Percentiles rank a stretch among this genome's conserved stretches.
Evolutionary conservation across 2,113 vertebrate species (phyloP).

Genomic region (Sterna hirundo): DNA sequence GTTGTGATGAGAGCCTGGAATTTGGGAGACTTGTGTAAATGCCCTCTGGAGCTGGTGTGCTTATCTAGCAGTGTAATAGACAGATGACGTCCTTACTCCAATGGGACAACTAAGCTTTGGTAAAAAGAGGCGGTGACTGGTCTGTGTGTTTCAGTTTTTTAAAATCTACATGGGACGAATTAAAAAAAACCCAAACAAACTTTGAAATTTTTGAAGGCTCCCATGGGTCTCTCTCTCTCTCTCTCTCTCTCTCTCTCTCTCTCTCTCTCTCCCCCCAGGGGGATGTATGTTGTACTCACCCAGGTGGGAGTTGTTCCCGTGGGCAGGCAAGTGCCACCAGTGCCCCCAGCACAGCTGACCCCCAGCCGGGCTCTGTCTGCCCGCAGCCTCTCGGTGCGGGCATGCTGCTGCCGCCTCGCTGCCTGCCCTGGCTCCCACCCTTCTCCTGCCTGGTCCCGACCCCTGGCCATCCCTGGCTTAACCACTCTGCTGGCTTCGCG

Average conservation of each 20-base stretch:
- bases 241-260: rapidly evolving
- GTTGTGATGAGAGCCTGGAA: background rate
- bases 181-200: no score
- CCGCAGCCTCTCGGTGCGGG: background rate
- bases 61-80: background rate
- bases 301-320: rapidly evolving
- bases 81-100: background rate
- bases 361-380: rapidly evolving
- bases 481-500: background rate
- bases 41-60: background rate
- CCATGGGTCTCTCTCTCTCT: no score
- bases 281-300: rapidly evolving
- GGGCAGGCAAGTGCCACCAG: background rate
- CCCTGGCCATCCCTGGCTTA: background rate
- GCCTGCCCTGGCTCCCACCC: background rate
- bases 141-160: background rate
- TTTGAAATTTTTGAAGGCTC: background rate
- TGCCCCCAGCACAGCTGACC: rapidly evolving
- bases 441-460: rapidly evolving
- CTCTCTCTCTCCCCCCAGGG: rapidly evolving
- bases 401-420: no score
- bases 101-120: background rate
- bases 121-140: background rate
- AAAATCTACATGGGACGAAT: background rate
- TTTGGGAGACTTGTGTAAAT: background rate